phyloP scores from a whole-genome alignment of 2,113 vertebrate species.

The Syngnathus typhle region DNA sequence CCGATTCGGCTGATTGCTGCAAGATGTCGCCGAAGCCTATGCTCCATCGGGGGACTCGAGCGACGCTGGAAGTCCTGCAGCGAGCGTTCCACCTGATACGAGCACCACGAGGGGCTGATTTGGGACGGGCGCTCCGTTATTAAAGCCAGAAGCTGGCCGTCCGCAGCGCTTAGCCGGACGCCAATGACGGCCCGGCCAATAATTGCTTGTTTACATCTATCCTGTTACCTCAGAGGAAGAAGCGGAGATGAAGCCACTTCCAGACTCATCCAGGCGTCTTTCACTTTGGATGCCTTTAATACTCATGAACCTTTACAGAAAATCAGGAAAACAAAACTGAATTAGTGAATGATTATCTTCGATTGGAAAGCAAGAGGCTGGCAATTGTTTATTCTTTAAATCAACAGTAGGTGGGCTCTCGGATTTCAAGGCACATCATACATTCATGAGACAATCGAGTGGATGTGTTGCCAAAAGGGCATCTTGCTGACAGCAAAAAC shows the following conservation, averaged over 20 bases:
- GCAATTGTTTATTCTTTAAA: too few relatives aligned
- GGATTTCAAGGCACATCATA: too few relatives aligned
- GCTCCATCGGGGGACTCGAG: constrained; percentile 46
- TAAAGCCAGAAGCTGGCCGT: constrained; percentile 52
- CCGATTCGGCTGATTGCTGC: constrained; percentile 91
- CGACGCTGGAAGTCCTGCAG: constrained; percentile 26
- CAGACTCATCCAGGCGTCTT: background rate
- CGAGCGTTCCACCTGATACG: constrained; percentile 43
- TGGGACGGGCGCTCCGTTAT: constrained; percentile 50
- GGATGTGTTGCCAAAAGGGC: too few relatives aligned
- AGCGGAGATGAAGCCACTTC: constrained; percentile 10
- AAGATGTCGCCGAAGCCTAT: constrained; percentile 76
- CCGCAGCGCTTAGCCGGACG: constrained; percentile 42
- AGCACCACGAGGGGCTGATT: constrained; percentile 58
- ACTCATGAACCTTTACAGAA: background rate
- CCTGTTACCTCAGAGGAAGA: constrained; percentile 58
- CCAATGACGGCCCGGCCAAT: constrained; percentile 59
- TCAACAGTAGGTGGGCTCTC: too few relatives aligned
- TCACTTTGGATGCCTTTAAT: background rate
- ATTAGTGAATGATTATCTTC: background rate
- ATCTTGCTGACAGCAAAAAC: too few relatives aligned
- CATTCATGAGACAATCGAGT: too few relatives aligned
- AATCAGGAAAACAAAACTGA: background rate
- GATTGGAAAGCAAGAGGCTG: background rate
- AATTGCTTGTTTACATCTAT: constrained; percentile 69